A percentile compares a stretch with the other conserved stretches of the same genome.
Evolutionary conservation across 2,888 invertebrate genomes (phyloP).

Genomic region (Machimus atricapillus): DNA sequence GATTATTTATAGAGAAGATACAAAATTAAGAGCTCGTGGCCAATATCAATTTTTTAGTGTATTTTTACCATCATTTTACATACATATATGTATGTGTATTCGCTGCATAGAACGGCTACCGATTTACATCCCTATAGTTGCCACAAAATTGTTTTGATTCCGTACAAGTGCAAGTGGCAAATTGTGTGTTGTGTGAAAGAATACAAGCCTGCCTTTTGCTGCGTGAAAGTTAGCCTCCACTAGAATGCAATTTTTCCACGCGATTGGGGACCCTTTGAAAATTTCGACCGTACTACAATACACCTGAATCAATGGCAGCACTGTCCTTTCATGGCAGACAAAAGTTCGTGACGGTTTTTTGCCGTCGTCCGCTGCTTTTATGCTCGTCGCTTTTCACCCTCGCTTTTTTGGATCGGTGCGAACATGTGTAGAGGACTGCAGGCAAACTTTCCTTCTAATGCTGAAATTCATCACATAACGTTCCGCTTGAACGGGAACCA

Average conservation of each 20-base stretch:
- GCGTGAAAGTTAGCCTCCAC: neutral
- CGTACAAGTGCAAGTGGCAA: neutral
- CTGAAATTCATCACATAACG: neutral
- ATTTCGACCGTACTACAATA: neutral
- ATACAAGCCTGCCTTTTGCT: neutral
- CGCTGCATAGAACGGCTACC: neutral
- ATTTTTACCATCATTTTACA: no score
- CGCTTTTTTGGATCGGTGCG: neutral
- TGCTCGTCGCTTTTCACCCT: neutral
- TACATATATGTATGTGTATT: neutral
- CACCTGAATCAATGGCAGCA: neutral
- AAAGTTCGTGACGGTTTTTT: neutral
- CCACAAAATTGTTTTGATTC: constrained; percentile 20
- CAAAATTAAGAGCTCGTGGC: no score
- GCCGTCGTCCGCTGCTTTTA: neutral
- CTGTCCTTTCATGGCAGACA: constrained; percentile 17
- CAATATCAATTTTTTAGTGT: no score
- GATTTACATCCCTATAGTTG: neutral
- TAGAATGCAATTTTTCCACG: constrained; percentile 34
- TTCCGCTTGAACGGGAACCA: neutral
- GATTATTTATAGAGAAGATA: no score
- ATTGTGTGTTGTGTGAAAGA: neutral
- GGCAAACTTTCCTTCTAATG: neutral
- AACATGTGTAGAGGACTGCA: neutral
- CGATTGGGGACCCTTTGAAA: constrained; percentile 27